phyloP scores from a whole-genome alignment of 2,888 invertebrate genomes.

The Lepidocyrtoides sp. region DNA sequence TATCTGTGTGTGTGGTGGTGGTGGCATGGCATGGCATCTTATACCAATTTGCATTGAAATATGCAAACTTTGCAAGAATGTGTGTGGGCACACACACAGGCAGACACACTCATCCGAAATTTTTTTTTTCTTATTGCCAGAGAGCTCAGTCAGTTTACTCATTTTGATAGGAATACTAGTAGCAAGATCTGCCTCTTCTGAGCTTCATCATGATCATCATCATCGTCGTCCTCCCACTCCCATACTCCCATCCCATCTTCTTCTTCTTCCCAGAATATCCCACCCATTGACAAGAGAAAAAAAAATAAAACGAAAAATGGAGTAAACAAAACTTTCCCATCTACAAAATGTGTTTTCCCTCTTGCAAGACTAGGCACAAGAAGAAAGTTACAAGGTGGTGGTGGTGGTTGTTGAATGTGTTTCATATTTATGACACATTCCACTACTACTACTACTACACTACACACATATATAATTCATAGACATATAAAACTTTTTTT shows the following conservation, averaged over 20 bases:
- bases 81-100: not conserved
- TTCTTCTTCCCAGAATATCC: not conserved
- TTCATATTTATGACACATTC: slow-evolving; percentile 61
- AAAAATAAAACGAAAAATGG: slow-evolving; percentile 52
- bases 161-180: no score
- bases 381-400: not conserved
- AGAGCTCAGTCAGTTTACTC: no score
- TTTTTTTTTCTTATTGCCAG: slow-evolving; percentile 1
- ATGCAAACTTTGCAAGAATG: slow-evolving; percentile 38
- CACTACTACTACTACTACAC: not conserved
- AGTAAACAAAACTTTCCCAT: slow-evolving; percentile 64
- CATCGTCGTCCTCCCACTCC: not conserved
- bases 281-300: not conserved
- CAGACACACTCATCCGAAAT: not conserved
- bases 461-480: slow-evolving; percentile 22
- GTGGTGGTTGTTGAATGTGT: slow-evolving; percentile 19
- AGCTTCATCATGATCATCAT: not conserved
- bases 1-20: no score
- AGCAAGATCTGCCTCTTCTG: not conserved
- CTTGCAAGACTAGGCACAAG: no score
- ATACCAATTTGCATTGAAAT: slow-evolving; percentile 22
- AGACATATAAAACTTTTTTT: not conserved
- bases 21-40: no score
- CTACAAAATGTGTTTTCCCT: slow-evolving; percentile 33
- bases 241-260: slow-evolving; percentile 21